Base-by-base conservation (phyloP, 2,888 invertebrate genomes). In the Harpalus rufipes region DNA sequence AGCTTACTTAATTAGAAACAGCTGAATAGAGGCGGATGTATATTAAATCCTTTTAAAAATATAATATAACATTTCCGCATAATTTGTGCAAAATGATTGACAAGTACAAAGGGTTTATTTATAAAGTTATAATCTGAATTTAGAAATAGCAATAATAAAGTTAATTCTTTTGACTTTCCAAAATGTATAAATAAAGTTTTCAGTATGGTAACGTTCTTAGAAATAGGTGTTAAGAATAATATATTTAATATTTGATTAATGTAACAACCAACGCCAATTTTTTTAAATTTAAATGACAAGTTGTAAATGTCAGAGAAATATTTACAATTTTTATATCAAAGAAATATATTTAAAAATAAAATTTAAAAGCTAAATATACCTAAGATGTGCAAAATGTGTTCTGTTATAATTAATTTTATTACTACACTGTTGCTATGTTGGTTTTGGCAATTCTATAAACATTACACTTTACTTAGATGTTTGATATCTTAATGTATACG, bases 51-150 rank as follows among this genome's bases (percentile, higher is more conserved):
- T 81, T 81, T 81, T 32, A 18, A 51, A 78, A 56, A 18, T 58
- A 56, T 32, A 56, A 44, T 8, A 18, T 2, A 8, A 14, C 21
- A 65, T 51, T 81, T 81, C 81, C 81, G 68, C 65, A 65, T 68
- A 41, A 81, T 81, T 81, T 81, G 44, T 65, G 59, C 21, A 59
- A 58, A 51, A 61, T 79, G 41, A 79, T 79, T 68, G 68, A 68
- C 68, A 68, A 14, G 14, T 68, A n/a, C 68, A 68, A 68, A 68
- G 68, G 39, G 39, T 68, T 68, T 68, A 68, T 68, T 68, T 68
- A 68, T 68, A 68, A 68, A 39, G 32, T 21, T 63, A 68, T 39
- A 68, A 41, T 32, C 39, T 32, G 7, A 39, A 68, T 68, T 32
- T 68, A 12, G 7, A 68, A 39, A 68, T 39, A 39, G 41, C 68